phyloP scores from a whole-genome alignment of 2,888 invertebrate genomes.

The Morpho helenor region DNA sequence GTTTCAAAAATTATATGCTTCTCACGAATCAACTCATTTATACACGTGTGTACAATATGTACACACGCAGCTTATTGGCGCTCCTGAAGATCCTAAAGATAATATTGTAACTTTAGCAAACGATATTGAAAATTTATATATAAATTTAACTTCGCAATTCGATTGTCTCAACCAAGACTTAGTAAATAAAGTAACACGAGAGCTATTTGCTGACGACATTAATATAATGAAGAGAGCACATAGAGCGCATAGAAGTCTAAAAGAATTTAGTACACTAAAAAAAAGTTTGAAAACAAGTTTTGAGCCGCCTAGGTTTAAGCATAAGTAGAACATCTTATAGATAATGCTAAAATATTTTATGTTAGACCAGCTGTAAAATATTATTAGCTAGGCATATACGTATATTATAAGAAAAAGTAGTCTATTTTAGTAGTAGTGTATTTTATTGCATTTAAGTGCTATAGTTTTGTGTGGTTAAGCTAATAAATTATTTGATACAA shows the following conservation, averaged over 20 bases:
- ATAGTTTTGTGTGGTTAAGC: background rate
- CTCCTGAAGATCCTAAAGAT: conserved; percentile 38
- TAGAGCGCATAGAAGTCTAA: conserved; percentile 35
- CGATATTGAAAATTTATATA: conserved; percentile 34
- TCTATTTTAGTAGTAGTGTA: too few relatives aligned
- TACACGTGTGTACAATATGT: conserved; percentile 40
- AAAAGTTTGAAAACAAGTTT: conserved; percentile 36
- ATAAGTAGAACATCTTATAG: background rate
- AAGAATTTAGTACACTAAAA: conserved; percentile 34
- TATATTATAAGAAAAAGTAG: too few relatives aligned
- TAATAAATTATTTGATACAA: conserved; percentile 5
- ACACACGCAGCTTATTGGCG: conserved; percentile 30
- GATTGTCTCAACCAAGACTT: conserved; percentile 33
- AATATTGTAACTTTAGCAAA: conserved; percentile 29
- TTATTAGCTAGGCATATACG: too few relatives aligned
- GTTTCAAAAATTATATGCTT: conserved; percentile 35
- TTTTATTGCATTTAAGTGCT: too few relatives aligned
- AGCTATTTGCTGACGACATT: conserved; percentile 35
- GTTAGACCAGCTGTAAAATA: background rate
- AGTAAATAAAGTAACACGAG: conserved; percentile 33
- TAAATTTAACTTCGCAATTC: conserved; percentile 28
- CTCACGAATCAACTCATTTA: conserved; percentile 35
- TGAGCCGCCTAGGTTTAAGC: conserved; percentile 31
- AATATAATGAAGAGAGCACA: conserved; percentile 34
- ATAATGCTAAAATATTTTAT: background rate